Conservation (phyloP, 2,797 vertebrate species). For the Neosalanx taihuensis region DNA sequence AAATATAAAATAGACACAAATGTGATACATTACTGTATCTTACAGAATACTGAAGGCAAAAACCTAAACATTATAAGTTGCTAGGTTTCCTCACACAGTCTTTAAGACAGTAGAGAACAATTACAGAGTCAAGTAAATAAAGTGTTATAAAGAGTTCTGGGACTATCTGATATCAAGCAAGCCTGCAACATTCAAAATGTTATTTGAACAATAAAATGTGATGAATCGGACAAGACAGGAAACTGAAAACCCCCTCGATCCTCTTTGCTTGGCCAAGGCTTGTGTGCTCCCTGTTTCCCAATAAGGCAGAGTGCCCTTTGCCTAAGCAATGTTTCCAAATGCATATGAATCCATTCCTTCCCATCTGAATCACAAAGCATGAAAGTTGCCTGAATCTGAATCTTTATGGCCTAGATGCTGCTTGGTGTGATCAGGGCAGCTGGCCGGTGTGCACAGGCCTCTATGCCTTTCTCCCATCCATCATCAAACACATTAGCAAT, state of each 20-base stretch:
- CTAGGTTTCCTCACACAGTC: not conserved
- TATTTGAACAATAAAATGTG: conserved; percentile 63
- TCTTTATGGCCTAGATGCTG: not conserved
- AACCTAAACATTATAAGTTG: not conserved
- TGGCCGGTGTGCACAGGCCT: not conserved
- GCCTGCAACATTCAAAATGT: conserved; percentile 54
- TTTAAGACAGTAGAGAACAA: not conserved
- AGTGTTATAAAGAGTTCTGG: conserved; percentile 45
- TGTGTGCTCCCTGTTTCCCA: conserved; percentile 44
- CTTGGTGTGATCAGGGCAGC: not conserved
- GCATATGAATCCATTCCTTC: conserved; percentile 39
- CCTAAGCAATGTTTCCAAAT: conserved; percentile 41
- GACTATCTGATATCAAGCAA: conserved; percentile 65
- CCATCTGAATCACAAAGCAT: conserved; percentile 47
- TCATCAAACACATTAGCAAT: not conserved
- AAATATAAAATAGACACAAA: no score
- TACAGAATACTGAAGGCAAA: no score
- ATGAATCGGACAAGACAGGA: conserved; percentile 64
- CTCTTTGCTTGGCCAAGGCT: conserved; percentile 43
- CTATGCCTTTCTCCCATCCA: not conserved
- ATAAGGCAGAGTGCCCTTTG: conserved; percentile 48
- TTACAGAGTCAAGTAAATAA: conserved; percentile 50
- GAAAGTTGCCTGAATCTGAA: conserved; percentile 20
- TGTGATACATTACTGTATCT: not conserved
- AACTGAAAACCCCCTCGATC: conserved; percentile 43